These are phyloP conservation scores for Agrotis puta DNA, from an alignment of 2,888 invertebrate species.

Conservation along the genomic window DNA sequence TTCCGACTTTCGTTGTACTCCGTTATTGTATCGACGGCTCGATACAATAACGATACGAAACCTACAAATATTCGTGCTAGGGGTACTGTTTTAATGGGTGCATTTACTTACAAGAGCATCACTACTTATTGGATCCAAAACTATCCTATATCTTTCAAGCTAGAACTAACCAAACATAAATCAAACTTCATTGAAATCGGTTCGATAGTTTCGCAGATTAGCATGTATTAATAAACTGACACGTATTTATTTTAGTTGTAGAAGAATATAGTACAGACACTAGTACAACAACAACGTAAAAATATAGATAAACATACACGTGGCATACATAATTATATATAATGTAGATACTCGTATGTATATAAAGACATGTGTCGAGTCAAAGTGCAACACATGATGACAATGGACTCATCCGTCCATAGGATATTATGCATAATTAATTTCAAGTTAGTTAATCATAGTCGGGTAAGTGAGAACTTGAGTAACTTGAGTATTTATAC, in stretches of 20 bases:
- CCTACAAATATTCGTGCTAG: too few relatives aligned
- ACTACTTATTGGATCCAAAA: too few relatives aligned
- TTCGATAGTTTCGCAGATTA: neutral
- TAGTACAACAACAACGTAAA: conserved; percentile 1
- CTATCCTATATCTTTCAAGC: too few relatives aligned
- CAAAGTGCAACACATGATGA: conserved; percentile 37
- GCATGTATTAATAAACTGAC: neutral
- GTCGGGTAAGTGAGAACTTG: neutral
- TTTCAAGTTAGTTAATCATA: neutral
- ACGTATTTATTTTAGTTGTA: too few relatives aligned
- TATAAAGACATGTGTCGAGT: conserved; percentile 29
- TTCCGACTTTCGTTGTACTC: too few relatives aligned
- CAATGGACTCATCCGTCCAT: conserved; percentile 8
- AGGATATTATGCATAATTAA: conserved; percentile 16
- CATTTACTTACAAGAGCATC: too few relatives aligned
- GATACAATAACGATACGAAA: too few relatives aligned
- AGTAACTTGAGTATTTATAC: neutral
- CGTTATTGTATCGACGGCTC: too few relatives aligned
- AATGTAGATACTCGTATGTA: neutral
- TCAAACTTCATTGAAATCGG: neutral
- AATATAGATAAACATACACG: conserved; percentile 32
- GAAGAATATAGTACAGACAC: neutral
- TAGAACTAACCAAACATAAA: too few relatives aligned
- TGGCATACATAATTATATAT: conserved; percentile 10
- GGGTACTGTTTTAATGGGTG: too few relatives aligned